Evolutionary conservation across 2,797 vertebrate species (phyloP), one percentile per base, ranked within the genome.

Genomic region (Emys orbicularis): DNA sequence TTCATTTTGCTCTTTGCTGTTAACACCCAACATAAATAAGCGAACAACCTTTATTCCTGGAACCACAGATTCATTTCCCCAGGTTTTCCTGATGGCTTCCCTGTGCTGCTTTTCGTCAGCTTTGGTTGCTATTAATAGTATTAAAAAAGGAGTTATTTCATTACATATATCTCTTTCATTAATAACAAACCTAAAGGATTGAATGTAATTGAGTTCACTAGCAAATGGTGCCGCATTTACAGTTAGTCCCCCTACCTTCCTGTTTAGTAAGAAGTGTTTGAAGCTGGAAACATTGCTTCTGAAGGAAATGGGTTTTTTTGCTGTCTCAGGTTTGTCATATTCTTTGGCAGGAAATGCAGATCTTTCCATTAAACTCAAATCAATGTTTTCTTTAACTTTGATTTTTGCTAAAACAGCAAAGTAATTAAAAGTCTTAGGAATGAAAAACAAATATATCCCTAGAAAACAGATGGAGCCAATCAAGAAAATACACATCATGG

Each of bases 161-260:
- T 92, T 90, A 19, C 90, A 94, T 81, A 93, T 97, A 7, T 92
- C 84, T 50, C 89, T 81, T 79, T 97, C 81, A 1, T 92, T 94
- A 53, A 93, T 95, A 44, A 97, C 16, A 59, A 94, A 92, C 7
- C n/a, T 18, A 65, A 95, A 96, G 53, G 49, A 29, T 53, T 3
- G 3, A 29, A 25, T 47, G 0, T 3, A 74, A 44, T 21, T 5
- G 6, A n/a, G 19, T 19, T 57, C 44, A 13, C 47, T 88, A 25
- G 4, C 21, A 56, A 7, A 25, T 31, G 29, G 25, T 25, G 74
- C n/a, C 74, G 79, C 29, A 2, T 90, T 94, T 84, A 53, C 56
- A 16, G 10, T 21, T 31, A 8, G 23, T 41, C 34, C 34, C 15
- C 74, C 27, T 37, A 50, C 3, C 1, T 80, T 81, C 74, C 29